These are phyloP conservation scores for Anas platyrhynchos DNA, from an alignment of 2,113 vertebrate genomes.

Conservation along the genomic window DNA sequence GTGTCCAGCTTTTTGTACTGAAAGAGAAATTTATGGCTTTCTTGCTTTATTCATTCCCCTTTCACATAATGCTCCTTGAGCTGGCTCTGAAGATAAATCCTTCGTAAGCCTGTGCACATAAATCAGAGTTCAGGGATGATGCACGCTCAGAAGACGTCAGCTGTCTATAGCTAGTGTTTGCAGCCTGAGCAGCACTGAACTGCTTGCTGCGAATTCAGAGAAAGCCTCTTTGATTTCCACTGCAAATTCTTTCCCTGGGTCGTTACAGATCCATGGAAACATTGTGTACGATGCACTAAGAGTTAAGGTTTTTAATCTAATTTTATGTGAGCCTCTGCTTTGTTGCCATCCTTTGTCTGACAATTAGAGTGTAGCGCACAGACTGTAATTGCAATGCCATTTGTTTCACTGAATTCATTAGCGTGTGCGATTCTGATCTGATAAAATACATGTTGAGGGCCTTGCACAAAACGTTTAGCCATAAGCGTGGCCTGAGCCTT, in stretches of 20 bases:
- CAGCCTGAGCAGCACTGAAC: neutral
- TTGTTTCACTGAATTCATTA: constrained; percentile 20
- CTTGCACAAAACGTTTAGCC: neutral
- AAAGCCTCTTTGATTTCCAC: neutral
- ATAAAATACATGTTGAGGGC: neutral
- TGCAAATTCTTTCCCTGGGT: neutral
- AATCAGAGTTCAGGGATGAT: constrained; percentile 39
- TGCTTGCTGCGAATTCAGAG: neutral
- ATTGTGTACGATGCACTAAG: neutral
- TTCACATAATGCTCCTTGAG: constrained; percentile 15
- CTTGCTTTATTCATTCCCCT: constrained; percentile 30
- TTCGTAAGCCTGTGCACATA: constrained; percentile 3
- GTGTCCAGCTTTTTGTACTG: neutral
- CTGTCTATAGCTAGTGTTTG: neutral
- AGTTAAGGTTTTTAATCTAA: constrained; percentile 38
- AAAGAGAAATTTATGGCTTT: constrained; percentile 15
- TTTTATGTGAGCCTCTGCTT: constrained; percentile 19
- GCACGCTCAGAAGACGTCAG: neutral
- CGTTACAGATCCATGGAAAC: constrained; percentile 27
- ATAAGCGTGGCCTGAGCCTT: neutral
- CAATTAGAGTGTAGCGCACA: neutral
- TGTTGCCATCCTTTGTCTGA: neutral
- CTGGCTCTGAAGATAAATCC: constrained; percentile 32
- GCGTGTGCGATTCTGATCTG: neutral
- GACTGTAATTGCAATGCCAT: neutral